Conservation (phyloP, 1,140 invertebrate genomes). For the Portunus trituberculatus region DNA sequence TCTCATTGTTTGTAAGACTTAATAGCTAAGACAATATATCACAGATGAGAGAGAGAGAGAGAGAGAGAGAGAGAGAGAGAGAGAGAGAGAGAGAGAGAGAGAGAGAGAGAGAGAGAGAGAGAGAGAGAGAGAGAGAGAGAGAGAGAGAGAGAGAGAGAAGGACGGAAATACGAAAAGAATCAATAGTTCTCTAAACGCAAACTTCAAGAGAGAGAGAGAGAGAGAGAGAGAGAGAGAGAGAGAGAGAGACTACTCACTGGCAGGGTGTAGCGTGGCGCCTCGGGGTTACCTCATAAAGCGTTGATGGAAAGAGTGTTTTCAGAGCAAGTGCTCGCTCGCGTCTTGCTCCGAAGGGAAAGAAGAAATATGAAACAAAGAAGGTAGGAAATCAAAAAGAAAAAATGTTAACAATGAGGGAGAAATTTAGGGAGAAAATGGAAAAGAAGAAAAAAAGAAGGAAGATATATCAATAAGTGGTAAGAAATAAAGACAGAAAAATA, state of each 20-base stretch:
- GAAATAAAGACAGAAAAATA: too few relatives aligned
- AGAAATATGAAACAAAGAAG: neutral
- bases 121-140: slow-evolving; percentile 25
- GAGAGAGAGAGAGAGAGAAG: too few relatives aligned
- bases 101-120: slow-evolving; percentile 28
- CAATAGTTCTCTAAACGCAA: neutral
- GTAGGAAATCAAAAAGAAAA: neutral
- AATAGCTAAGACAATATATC: neutral
- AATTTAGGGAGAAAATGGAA: neutral
- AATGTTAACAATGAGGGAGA: neutral
- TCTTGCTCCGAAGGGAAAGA: too few relatives aligned
- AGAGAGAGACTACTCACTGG: neutral
- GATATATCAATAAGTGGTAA: neutral
- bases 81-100: slow-evolving; percentile 43
- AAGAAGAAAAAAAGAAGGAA: neutral
- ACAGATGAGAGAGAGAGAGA: neutral
- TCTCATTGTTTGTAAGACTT: too few relatives aligned
- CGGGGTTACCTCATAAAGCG: neutral
- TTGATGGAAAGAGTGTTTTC: neutral
- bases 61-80: slow-evolving; percentile 43
- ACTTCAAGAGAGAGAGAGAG: too few relatives aligned
- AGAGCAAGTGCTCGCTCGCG: too few relatives aligned
- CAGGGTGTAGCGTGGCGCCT: neutral
- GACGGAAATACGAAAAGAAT: neutral
- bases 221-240: too few relatives aligned